These are phyloP conservation scores for Lytechinus variegatus DNA, from an alignment of 35 echinoderm and acorn worm genomes.

Conservation along the genomic window DNA sequence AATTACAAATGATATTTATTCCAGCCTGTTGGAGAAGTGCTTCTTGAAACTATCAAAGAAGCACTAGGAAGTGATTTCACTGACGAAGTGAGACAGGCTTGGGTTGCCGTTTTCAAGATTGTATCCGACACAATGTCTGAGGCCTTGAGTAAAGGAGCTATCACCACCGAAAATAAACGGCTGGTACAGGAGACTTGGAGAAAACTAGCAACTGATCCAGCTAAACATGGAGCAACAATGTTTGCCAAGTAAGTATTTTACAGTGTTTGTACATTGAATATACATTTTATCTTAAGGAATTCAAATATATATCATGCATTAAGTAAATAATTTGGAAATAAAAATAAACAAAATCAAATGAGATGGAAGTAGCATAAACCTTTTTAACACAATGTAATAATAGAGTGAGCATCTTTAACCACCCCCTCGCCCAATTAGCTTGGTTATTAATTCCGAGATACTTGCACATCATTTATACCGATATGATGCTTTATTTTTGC, in stretches of 20 bases:
- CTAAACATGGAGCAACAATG: constrained; percentile 52
- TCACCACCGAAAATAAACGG: constrained; percentile 44
- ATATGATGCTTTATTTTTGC: no score
- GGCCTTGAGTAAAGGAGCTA: not conserved
- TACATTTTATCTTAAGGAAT: not conserved
- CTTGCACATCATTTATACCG: no score
- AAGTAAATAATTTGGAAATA: no score
- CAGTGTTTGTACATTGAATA: not conserved
- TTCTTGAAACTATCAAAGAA: not conserved
- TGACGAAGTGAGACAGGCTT: not conserved
- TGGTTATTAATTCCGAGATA: no score
- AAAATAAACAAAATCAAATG: no score
- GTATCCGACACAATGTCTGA: constrained; percentile 45
- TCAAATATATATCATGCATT: no score
- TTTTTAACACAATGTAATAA: no score
- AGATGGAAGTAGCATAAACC: no score
- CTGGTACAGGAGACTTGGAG: constrained; percentile 58
- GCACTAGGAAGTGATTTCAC: constrained; percentile 8
- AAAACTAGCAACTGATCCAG: constrained; percentile 40
- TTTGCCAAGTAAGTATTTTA: constrained; percentile 56
- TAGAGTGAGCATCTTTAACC: no score
- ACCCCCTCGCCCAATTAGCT: no score
- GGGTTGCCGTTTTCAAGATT: constrained; percentile 33
- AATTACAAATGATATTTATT: not conserved
- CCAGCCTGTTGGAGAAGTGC: constrained; percentile 40